phyloP scores from a whole-genome alignment of 2,113 vertebrate species.

The Paratilapia polleni region DNA sequence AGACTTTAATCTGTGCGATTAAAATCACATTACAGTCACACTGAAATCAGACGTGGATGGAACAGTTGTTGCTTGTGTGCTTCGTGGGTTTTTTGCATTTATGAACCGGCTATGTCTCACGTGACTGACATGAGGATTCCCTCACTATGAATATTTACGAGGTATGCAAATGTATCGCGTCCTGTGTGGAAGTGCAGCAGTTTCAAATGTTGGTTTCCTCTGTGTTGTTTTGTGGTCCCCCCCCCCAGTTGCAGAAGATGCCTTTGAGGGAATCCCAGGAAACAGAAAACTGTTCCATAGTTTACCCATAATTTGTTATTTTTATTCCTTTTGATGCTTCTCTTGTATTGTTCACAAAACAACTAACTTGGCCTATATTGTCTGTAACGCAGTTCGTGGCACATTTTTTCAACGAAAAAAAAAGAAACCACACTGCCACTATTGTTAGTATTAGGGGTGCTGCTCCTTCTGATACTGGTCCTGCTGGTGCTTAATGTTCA shows the following conservation, averaged over 20 bases:
- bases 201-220: conserved; percentile 42
- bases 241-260: conserved; percentile 33
- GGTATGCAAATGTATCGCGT: conserved; percentile 54
- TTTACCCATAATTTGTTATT: conserved; percentile 43
- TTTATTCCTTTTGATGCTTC: conserved; percentile 54
- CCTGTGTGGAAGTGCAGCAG: conserved; percentile 21
- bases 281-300: conserved; percentile 32
- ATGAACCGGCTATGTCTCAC: conserved; percentile 23
- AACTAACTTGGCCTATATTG: conserved; percentile 14
- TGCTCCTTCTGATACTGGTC: background rate
- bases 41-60: conserved; percentile 46
- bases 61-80: conserved; percentile 17
- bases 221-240: conserved; percentile 29
- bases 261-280: conserved; percentile 67
- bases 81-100: conserved; percentile 33
- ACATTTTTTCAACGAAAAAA: conserved; percentile 5
- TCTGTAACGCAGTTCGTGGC: conserved; percentile 19
- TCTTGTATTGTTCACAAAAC: conserved; percentile 22
- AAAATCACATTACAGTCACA: conserved; percentile 65
- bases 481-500: conserved; percentile 17
- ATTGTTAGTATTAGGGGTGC: background rate
- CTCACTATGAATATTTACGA: conserved; percentile 70
- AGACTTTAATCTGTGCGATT: conserved; percentile 60
- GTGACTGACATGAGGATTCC: conserved; percentile 31
- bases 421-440: background rate